phyloP scores from a whole-genome alignment of 2,888 invertebrate genomes.

The Psylliodes chrysocephalus region DNA sequence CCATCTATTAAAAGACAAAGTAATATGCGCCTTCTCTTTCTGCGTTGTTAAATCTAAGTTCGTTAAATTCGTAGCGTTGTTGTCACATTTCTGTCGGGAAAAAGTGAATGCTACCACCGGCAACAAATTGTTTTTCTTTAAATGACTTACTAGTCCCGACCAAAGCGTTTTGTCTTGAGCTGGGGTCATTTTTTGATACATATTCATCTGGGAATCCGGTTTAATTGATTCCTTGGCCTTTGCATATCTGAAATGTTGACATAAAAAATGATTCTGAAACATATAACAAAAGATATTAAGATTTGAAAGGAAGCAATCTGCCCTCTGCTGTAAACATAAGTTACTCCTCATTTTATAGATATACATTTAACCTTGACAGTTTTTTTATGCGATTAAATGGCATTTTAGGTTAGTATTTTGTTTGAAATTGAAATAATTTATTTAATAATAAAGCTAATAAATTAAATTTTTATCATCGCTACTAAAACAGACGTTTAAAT shows the following conservation, averaged over 20 bases:
- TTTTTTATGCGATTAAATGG: too few relatives aligned
- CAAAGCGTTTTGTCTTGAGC: slow-evolving; percentile 86
- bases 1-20: slow-evolving; percentile 86
- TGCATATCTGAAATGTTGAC: slow-evolving; percentile 50
- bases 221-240: slow-evolving; percentile 54
- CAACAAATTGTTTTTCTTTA: slow-evolving; percentile 83
- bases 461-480: too few relatives aligned
- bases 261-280: too few relatives aligned
- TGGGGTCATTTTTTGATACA: slow-evolving; percentile 54
- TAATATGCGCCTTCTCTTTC: slow-evolving; percentile 85
- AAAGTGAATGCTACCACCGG: slow-evolving; percentile 96
- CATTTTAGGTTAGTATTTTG: too few relatives aligned
- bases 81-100: slow-evolving; percentile 85
- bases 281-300: too few relatives aligned
- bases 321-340: too few relatives aligned
- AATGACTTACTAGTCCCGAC: slow-evolving; percentile 84
- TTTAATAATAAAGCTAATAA: too few relatives aligned
- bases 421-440: too few relatives aligned
- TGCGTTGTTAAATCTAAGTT: slow-evolving; percentile 82
- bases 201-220: slow-evolving; percentile 32
- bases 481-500: too few relatives aligned
- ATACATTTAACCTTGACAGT: too few relatives aligned
- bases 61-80: slow-evolving; percentile 69
- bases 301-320: too few relatives aligned
- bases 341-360: too few relatives aligned